Evolutionary conservation across 92 coral and sea anemone genomes (phyloP).

Genomic region (Umimayanthus kanabou): DNA sequence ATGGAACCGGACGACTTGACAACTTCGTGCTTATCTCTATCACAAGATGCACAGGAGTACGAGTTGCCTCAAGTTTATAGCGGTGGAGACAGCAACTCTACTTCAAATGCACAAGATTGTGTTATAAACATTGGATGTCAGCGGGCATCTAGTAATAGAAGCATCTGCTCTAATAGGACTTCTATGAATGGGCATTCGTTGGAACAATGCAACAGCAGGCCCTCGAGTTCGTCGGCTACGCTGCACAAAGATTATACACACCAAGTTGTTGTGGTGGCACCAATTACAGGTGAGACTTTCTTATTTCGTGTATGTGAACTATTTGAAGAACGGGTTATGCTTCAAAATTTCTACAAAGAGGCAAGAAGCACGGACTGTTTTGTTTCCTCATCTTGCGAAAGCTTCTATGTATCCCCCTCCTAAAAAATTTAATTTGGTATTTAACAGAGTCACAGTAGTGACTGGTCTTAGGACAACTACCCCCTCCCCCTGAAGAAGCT

Average conservation of each 20-base stretch:
- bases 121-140: conserved; percentile 33
- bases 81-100: conserved; percentile 2
- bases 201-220: background rate
- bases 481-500: too few relatives aligned
- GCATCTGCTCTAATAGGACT: conserved; percentile 24
- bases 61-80: background rate
- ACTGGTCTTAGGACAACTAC: too few relatives aligned
- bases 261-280: conserved; percentile 89
- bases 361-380: too few relatives aligned
- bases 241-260: conserved; percentile 66
- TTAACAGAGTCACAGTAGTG: too few relatives aligned
- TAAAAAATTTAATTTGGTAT: too few relatives aligned
- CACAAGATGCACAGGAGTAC: conserved; percentile 12
- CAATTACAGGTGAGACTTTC: conserved; percentile 59
- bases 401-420: too few relatives aligned
- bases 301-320: background rate
- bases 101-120: conserved; percentile 19
- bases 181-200: conserved; percentile 22
- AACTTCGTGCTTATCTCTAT: conserved; percentile 13
- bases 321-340: too few relatives aligned
- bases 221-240: conserved; percentile 6
- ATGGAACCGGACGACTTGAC: background rate
- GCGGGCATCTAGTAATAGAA: conserved; percentile 24
- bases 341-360: too few relatives aligned
- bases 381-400: too few relatives aligned